Base-by-base conservation (phyloP, 2,797 vertebrate genomes). In the Streptopelia turtur region DNA sequence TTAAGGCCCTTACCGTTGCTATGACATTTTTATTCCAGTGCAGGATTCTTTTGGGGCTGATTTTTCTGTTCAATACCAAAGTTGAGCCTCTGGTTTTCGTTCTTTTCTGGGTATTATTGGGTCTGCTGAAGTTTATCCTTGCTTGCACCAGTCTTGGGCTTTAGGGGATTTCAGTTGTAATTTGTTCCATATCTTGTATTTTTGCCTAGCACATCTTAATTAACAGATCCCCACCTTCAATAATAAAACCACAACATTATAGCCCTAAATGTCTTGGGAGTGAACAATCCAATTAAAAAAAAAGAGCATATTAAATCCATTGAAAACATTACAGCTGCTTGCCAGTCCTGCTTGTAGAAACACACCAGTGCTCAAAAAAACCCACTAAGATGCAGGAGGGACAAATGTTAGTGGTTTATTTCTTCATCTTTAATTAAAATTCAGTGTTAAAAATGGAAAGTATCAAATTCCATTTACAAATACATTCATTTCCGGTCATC, bases 131-230 rank as follows among this genome's bases (percentile, higher is more conserved):
- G 15, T 31, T 87, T 77, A 60, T 55, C 18, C 37, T 88, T 78
- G 43, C 31, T 84, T 60, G 17, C 45, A 57, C 49, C 56, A 80
- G n/a, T 68, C 24, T 28, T 57, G 57, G 33, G 11, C 10, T 59
- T 92, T 33, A 11, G 41, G 37, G 6, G 12, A 65, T 65, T 89
- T 91, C 52, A 68, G 0, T 17, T 80, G 30, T 70, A 77, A 57
- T 94, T 93, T 92, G 16, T 89, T 90, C 56, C 27, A 11, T 49
- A 50, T 50, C 68, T 93, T 50, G 5, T 52, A 61, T 93, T 93
- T 96, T 90, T 95, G 45, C 23, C 56, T 65, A 69, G 64, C 68
- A 75, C 27, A 57, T 65, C 41, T 65, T 83, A 74, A 84, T 94
- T 96, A 94, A 57, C 49, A 92, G 66, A 61, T 35, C 28, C 10